phyloP scores from a whole-genome alignment of 2,888 invertebrate genomes.

The Cephus spinipes region DNA sequence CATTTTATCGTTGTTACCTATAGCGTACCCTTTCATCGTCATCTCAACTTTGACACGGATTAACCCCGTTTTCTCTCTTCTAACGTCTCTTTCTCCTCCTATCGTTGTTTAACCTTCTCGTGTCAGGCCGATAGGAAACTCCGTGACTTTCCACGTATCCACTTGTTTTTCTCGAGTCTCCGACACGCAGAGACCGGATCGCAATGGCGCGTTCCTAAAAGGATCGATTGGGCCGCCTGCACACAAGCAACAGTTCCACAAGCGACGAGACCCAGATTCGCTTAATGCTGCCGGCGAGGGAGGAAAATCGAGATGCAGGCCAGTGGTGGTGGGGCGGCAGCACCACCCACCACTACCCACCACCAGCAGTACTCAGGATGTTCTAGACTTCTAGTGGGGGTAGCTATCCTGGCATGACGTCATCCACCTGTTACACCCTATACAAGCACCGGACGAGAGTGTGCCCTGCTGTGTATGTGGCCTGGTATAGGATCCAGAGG shows the following conservation, averaged over 20 bases:
- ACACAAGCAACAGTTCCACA: not conserved
- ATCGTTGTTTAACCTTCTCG: too few relatives aligned
- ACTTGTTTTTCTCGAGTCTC: too few relatives aligned
- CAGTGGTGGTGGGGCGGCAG: conserved; percentile 19
- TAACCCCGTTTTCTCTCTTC: too few relatives aligned
- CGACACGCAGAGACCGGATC: too few relatives aligned
- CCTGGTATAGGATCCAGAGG: conserved; percentile 6
- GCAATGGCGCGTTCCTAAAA: too few relatives aligned
- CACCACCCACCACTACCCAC: conserved; percentile 17
- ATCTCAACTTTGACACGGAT: too few relatives aligned
- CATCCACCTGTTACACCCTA: conserved; percentile 64
- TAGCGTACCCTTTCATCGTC: not conserved
- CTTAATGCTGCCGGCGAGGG: conserved; percentile 1
- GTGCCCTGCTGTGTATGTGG: conserved; percentile 10
- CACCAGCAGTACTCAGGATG: conserved; percentile 8
- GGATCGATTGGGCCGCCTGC: too few relatives aligned
- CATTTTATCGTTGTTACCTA: conserved; percentile 24
- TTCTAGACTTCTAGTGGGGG: conserved; percentile 21
- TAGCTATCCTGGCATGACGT: conserved; percentile 48
- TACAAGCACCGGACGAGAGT: conserved; percentile 11
- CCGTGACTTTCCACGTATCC: too few relatives aligned
- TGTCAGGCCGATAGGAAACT: too few relatives aligned
- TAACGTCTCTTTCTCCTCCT: too few relatives aligned
- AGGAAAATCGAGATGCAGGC: conserved; percentile 25
- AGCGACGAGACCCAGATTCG: not conserved